phyloP scores from a whole-genome alignment of 2,888 invertebrate genomes.

The Ferdinandea cuprea region DNA sequence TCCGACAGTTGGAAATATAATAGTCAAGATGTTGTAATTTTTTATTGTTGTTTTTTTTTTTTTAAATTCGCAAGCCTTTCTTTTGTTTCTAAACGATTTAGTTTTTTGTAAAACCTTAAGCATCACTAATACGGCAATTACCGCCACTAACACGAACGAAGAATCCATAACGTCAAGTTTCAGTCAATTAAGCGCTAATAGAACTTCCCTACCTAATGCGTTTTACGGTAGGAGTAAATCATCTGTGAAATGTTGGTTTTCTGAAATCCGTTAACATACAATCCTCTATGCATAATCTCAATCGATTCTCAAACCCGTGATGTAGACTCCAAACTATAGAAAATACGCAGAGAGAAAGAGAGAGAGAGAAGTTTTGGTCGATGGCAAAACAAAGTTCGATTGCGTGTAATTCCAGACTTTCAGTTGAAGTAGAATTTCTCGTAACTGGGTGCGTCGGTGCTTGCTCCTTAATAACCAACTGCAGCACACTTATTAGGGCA shows the following conservation, averaged over 20 bases:
- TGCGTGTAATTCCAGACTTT: conserved; percentile 33
- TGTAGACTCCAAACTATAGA: conserved; percentile 4
- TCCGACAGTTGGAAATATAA: too few species aligned
- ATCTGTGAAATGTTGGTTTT: conserved; percentile 32
- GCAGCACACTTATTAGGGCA: conserved; percentile 4
- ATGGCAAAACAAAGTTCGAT: not conserved
- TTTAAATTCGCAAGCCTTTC: too few species aligned
- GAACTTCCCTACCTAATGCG: conserved; percentile 14
- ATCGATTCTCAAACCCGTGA: not conserved
- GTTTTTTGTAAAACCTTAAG: too few species aligned
- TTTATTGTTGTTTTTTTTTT: too few species aligned
- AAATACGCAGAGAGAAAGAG: not conserved
- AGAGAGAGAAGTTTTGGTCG: conserved; percentile 2
- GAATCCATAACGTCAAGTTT: conserved; percentile 10
- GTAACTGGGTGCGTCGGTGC: not conserved
- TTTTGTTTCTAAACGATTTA: too few species aligned
- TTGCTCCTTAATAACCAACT: conserved; percentile 13
- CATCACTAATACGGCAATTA: too few species aligned
- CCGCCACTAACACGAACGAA: too few species aligned
- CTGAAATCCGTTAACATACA: conserved; percentile 6
- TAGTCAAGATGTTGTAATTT: too few species aligned
- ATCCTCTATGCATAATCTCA: not conserved
- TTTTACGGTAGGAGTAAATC: conserved; percentile 38
- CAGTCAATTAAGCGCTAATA: conserved; percentile 43
- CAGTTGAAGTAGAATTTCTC: conserved; percentile 20